Conservation (phyloP, 1,140 invertebrate genomes). For the Lucilia cuprina region DNA sequence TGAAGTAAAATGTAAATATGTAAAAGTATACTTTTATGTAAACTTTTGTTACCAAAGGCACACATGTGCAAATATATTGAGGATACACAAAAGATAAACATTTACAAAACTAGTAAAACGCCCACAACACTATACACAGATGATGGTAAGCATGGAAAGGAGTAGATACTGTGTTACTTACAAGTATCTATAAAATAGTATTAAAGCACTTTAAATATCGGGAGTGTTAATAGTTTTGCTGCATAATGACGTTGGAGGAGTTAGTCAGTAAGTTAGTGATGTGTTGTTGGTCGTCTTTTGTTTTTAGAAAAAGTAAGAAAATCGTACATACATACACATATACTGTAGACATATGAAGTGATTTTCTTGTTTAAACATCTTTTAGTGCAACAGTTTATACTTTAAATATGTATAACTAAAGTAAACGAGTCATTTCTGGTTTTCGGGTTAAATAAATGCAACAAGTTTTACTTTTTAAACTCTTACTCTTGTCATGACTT, state of each 20-base stretch:
- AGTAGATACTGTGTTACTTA: no score
- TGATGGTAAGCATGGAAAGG: no score
- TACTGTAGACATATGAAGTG: background rate
- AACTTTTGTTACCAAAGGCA: background rate
- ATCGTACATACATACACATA: no score
- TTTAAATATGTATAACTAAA: background rate
- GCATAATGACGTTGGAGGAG: background rate
- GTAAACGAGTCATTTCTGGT: background rate
- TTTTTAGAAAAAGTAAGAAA: background rate
- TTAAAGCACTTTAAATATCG: background rate
- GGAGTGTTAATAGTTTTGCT: background rate
- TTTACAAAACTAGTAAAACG: background rate
- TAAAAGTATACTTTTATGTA: background rate
- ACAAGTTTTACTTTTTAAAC: background rate
- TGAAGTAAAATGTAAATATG: background rate
- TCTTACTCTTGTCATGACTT: background rate
- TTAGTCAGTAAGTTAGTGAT: no score
- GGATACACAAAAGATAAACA: background rate
- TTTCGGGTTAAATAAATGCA: background rate
- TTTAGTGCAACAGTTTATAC: background rate
- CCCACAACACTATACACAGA: background rate
- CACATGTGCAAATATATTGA: background rate
- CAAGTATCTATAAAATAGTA: background rate
- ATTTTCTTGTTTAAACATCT: background rate
- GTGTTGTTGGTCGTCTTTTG: background rate